Percentiles rank a stretch among this genome's conserved stretches.
These are phyloP conservation scores for Apotomis capreana DNA, from an alignment of 2,888 invertebrate genomes.

Conservation along the genomic window DNA sequence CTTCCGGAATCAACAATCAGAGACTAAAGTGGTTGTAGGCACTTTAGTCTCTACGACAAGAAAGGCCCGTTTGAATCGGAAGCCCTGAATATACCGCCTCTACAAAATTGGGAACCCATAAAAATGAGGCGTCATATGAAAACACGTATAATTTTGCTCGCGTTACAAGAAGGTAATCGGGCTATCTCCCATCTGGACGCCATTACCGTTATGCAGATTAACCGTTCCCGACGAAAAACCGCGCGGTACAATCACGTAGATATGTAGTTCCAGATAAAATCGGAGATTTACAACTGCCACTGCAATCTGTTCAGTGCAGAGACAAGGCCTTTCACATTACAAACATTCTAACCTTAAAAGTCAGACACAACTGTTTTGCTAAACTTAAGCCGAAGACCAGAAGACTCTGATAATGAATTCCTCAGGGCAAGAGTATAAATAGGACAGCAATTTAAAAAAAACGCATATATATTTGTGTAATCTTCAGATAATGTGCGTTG, in stretches of 20 bases:
- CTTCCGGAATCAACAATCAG: neutral
- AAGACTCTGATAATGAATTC: too few species aligned
- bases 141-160: conserved; percentile 37
- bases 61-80: conserved; percentile 29
- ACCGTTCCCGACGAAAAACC: conserved; percentile 55
- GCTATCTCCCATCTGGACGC: conserved; percentile 42
- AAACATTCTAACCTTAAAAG: too few species aligned
- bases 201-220: conserved; percentile 69
- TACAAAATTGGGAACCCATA: conserved; percentile 34
- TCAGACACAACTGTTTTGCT: too few species aligned
- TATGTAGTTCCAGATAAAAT: conserved; percentile 49
- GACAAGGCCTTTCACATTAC: too few species aligned
- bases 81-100: conserved; percentile 9
- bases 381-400: too few species aligned
- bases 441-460: too few species aligned
- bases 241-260: conserved; percentile 32
- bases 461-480: too few species aligned
- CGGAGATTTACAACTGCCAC: conserved; percentile 45
- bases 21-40: too few species aligned
- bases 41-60: too few species aligned
- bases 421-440: too few species aligned
- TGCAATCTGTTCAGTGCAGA: conserved; percentile 44
- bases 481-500: too few species aligned
- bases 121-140: conserved; percentile 31
- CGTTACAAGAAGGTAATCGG: conserved; percentile 26